Percentiles rank a stretch among this genome's conserved stretches.
Conservation (phyloP, 2,113 vertebrate genomes). For the Chitala chitala region DNA sequence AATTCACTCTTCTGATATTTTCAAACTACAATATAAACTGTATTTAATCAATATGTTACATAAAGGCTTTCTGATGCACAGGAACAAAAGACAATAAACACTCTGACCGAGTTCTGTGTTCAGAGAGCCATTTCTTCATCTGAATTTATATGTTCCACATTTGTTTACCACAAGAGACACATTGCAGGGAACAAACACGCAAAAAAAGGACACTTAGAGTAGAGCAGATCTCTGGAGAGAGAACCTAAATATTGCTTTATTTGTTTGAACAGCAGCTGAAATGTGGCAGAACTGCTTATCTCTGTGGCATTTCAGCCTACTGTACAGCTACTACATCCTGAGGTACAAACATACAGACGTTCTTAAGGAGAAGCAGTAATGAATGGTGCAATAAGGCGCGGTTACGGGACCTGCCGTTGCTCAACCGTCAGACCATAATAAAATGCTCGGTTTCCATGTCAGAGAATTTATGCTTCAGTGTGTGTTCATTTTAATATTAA, state of each 20-base stretch:
- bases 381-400: not conserved
- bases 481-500: not conserved
- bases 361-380: not conserved
- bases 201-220: conserved; percentile 5
- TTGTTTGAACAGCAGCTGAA: not conserved
- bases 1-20: not conserved
- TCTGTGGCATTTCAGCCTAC: not conserved
- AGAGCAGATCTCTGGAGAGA: conserved; percentile 5
- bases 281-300: not conserved
- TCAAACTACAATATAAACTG: not conserved
- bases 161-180: conserved; percentile 1
- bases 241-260: conserved; percentile 9
- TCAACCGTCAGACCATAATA: not conserved
- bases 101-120: not conserved
- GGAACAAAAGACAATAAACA: not conserved
- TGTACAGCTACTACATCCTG: not conserved
- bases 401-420: not conserved
- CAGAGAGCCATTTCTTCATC: not conserved
- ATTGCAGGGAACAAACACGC: not conserved
- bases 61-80: not conserved
- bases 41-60: not conserved
- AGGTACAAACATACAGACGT: not conserved
- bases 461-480: not conserved
- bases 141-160: not conserved
- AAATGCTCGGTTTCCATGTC: conserved; percentile 1